phyloP scores from a whole-genome alignment of 1,140 invertebrate species.

The Sitophilus oryzae region DNA sequence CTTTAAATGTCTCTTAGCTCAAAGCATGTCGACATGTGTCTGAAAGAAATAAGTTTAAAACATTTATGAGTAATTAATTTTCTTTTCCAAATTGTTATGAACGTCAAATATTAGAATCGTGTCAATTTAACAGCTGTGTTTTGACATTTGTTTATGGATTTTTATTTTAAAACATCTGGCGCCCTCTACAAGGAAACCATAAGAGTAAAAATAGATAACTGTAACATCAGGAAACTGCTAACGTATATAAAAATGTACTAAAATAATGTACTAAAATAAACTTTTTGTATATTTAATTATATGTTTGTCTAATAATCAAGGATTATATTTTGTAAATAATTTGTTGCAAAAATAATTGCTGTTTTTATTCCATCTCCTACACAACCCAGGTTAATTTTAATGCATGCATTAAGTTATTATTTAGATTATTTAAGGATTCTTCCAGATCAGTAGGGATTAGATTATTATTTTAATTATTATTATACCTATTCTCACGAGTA shows the following conservation, averaged over 20 bases:
- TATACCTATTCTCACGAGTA: neutral
- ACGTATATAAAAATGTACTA: constrained; percentile 9
- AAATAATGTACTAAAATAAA: too few relatives aligned
- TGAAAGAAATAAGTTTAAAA: neutral
- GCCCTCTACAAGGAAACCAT: neutral
- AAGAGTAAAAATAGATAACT: too few relatives aligned
- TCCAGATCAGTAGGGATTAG: too few relatives aligned
- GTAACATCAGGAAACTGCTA: neutral
- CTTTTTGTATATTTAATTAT: too few relatives aligned
- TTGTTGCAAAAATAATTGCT: too few relatives aligned
- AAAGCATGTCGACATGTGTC: neutral
- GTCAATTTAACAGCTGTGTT: neutral
- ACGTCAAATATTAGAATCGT: neutral
- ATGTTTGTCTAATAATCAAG: too few relatives aligned
- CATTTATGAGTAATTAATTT: neutral
- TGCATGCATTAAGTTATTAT: too few relatives aligned
- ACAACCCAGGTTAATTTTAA: too few relatives aligned
- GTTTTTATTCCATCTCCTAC: too few relatives aligned
- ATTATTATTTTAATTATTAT: neutral
- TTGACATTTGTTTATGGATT: neutral
- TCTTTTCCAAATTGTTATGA: neutral
- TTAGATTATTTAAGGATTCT: too few relatives aligned
- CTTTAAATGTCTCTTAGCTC: neutral
- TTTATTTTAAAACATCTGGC: neutral
- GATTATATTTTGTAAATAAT: too few relatives aligned